Conservation (phyloP, 2,888 invertebrate genomes). For the Drosophila mulleri region DNA sequence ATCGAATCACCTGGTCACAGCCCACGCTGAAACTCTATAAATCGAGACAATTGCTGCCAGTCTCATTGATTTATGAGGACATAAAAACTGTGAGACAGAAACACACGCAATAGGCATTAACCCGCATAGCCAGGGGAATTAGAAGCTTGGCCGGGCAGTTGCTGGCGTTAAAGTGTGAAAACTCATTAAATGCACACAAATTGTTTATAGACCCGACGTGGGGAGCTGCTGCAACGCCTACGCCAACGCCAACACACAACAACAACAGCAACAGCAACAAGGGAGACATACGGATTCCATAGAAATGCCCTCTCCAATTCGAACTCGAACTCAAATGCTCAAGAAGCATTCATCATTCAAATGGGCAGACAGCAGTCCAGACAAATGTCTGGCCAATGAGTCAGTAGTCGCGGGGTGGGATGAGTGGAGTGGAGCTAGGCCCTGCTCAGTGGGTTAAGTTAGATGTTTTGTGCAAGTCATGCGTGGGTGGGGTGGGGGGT, state of each 20-base stretch:
- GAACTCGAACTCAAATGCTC: slow-evolving; percentile 10
- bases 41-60: slow-evolving; percentile 57
- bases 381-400: slow-evolving; percentile 62
- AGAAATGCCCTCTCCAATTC: slow-evolving; percentile 8
- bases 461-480: slow-evolving; percentile 53
- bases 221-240: slow-evolving; percentile 31
- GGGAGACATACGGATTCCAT: slow-evolving; percentile 23
- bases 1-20: slow-evolving; percentile 29
- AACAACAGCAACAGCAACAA: not conserved
- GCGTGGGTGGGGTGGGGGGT: not conserved
- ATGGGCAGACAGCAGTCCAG: slow-evolving; percentile 45
- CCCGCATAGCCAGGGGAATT: slow-evolving; percentile 9
- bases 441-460: slow-evolving; percentile 50
- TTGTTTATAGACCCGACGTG: slow-evolving; percentile 60
- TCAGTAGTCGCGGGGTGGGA: slow-evolving; percentile 19
- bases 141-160: slow-evolving; percentile 29
- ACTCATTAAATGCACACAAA: slow-evolving; percentile 73
- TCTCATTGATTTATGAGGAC: slow-evolving; percentile 65
- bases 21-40: slow-evolving; percentile 39
- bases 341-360: slow-evolving; percentile 48
- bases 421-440: slow-evolving; percentile 1
- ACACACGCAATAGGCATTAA: slow-evolving; percentile 18
- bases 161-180: slow-evolving; percentile 72
- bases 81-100: slow-evolving; percentile 61
- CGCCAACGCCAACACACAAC: slow-evolving; percentile 17